Evolutionary conservation across 2,113 vertebrate genomes (phyloP).

Genomic region (Lophotis ruficrista): DNA sequence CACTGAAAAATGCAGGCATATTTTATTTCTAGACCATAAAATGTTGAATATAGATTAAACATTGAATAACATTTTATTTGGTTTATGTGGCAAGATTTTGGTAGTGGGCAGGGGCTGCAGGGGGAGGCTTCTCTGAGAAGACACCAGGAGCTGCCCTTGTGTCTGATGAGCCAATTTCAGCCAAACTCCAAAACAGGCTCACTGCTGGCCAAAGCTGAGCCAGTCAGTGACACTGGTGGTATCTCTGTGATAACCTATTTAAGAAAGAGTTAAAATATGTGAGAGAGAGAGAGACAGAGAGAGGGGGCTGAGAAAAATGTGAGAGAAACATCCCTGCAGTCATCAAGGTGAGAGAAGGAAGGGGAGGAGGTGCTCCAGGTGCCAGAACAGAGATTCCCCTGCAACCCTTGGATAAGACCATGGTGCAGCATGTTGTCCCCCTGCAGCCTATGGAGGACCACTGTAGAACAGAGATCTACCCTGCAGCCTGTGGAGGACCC

Average conservation of each 20-base stretch:
- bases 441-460: background rate
- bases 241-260: background rate
- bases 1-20: background rate
- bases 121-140: background rate
- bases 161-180: background rate
- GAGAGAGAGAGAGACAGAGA: background rate
- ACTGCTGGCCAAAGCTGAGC: background rate
- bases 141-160: background rate
- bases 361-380: accelerated
- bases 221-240: background rate
- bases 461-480: background rate
- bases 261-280: background rate
- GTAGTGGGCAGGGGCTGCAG: background rate
- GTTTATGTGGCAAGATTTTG: background rate
- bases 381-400: background rate
- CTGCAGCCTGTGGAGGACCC: background rate
- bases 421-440: background rate
- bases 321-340: background rate
- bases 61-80: background rate
- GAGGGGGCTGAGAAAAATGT: background rate
- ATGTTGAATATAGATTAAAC: background rate
- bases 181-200: background rate
- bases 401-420: background rate
- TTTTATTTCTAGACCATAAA: background rate
- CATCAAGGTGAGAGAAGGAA: background rate